Evolutionary conservation across 2,888 invertebrate species (phyloP).

Genomic region (Ernsta delagoae): DNA sequence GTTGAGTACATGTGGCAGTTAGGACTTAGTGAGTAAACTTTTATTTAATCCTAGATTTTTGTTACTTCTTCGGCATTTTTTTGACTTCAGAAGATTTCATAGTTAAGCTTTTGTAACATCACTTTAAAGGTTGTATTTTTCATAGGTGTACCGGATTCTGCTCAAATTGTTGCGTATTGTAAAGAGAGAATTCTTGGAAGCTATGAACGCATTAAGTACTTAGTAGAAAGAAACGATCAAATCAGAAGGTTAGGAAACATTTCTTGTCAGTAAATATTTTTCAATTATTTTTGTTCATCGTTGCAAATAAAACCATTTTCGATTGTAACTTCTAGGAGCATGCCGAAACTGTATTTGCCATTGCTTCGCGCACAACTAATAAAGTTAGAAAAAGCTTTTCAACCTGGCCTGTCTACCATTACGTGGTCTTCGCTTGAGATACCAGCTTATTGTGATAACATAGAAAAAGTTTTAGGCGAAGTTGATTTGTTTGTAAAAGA

Average conservation of each 20-base stretch:
- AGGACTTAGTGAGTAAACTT: conserved; percentile 81
- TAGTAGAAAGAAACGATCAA: conserved; percentile 87
- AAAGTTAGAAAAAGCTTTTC: conserved; percentile 88
- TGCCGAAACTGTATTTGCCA: conserved; percentile 89
- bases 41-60: neutral
- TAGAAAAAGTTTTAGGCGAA: conserved; percentile 83
- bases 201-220: conserved; percentile 85
- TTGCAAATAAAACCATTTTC: too few relatives aligned
- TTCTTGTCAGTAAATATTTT: neutral
- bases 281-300: too few relatives aligned
- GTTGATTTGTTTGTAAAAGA: conserved; percentile 88
- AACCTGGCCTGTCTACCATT: conserved; percentile 90
- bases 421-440: conserved; percentile 94
- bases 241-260: conserved; percentile 66
- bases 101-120: too few relatives aligned
- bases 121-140: neutral
- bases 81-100: too few relatives aligned
- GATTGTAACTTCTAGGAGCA: conserved; percentile 60
- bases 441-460: conserved; percentile 85
- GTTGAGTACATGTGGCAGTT: conserved; percentile 93
- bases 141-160: conserved; percentile 90
- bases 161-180: conserved; percentile 90
- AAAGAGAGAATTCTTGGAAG: conserved; percentile 88
- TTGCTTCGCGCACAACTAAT: conserved; percentile 88
- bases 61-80: neutral